Percentiles rank a stretch among this genome's conserved stretches.
phyloP scores from a whole-genome alignment of 2,797 vertebrate genomes.

The Loris lydekkerianus region DNA sequence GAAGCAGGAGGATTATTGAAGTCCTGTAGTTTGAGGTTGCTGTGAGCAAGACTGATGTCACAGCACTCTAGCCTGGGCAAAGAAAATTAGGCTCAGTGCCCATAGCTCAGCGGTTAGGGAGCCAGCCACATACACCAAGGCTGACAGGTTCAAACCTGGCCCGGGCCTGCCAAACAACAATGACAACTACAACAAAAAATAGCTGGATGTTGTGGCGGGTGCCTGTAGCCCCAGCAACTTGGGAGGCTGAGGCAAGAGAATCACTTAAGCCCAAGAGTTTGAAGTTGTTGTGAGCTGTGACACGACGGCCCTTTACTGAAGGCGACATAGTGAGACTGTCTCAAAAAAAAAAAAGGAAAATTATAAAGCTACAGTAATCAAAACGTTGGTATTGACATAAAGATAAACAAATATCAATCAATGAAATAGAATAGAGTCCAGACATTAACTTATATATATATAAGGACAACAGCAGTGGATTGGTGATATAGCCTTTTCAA shows the following conservation, averaged over 20 bases:
- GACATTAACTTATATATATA: slow-evolving; percentile 28
- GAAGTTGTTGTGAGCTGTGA: too few species aligned
- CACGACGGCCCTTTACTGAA: too few species aligned
- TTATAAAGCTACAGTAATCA: slow-evolving; percentile 34
- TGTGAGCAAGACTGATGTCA: neutral
- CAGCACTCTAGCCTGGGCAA: neutral
- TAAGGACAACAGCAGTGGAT: slow-evolving; percentile 8
- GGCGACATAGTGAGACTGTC: neutral
- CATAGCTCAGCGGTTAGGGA: too few species aligned
- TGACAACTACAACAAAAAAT: too few species aligned
- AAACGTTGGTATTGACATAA: slow-evolving; percentile 13
- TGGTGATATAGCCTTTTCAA: slow-evolving; percentile 33
- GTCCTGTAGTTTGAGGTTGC: neutral
- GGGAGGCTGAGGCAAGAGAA: too few species aligned
- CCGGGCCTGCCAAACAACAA: too few species aligned
- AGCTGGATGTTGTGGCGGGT: too few species aligned
- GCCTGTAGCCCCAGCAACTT: too few species aligned
- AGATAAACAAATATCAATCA: slow-evolving; percentile 45
- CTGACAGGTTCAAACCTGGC: too few species aligned
- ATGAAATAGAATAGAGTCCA: slow-evolving; percentile 9
- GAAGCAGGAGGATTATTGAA: neutral
- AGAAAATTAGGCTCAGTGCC: too few species aligned
- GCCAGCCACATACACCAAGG: too few species aligned
- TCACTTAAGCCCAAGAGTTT: too few species aligned
- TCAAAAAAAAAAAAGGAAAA: neutral